Percentiles rank a stretch among this genome's conserved stretches.
phyloP scores from a whole-genome alignment of 2,113 vertebrate species.

The Hyaena hyaena region DNA sequence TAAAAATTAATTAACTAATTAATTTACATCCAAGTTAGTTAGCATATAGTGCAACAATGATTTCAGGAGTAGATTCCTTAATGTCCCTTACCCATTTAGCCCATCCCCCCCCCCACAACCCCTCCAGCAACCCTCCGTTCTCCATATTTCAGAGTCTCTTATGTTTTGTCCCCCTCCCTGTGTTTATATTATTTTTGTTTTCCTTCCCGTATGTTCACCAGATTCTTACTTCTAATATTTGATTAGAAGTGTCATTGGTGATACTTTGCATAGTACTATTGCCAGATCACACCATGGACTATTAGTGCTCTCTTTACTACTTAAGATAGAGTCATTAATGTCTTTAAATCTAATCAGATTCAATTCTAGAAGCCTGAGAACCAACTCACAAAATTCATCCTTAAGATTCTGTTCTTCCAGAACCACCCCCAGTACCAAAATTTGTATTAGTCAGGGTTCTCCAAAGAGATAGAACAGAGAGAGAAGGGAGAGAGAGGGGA shows the following conservation, averaged over 20 bases:
- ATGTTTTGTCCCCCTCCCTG: no score
- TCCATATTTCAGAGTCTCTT: no score
- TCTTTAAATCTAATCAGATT: background rate
- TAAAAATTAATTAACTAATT: no score
- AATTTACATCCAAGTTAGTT: no score
- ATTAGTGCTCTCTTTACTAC: background rate
- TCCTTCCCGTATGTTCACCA: no score
- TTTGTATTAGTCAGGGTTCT: background rate
- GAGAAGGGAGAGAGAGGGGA: background rate
- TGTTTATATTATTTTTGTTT: no score
- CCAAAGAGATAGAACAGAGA: background rate
- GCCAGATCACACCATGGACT: fast-evolving
- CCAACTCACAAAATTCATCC: background rate
- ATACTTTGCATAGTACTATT: background rate
- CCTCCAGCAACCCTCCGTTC: no score
- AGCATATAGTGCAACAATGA: no score
- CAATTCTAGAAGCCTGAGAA: background rate
- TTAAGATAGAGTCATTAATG: background rate
- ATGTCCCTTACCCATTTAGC: no score
- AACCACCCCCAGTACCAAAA: background rate
- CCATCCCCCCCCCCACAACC: no score
- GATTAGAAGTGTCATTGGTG: background rate
- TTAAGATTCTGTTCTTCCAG: background rate
- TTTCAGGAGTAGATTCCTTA: no score
- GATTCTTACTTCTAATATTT: background rate